Conservation (phyloP, 2,113 vertebrate species). For the Sebastes schlegelii region DNA sequence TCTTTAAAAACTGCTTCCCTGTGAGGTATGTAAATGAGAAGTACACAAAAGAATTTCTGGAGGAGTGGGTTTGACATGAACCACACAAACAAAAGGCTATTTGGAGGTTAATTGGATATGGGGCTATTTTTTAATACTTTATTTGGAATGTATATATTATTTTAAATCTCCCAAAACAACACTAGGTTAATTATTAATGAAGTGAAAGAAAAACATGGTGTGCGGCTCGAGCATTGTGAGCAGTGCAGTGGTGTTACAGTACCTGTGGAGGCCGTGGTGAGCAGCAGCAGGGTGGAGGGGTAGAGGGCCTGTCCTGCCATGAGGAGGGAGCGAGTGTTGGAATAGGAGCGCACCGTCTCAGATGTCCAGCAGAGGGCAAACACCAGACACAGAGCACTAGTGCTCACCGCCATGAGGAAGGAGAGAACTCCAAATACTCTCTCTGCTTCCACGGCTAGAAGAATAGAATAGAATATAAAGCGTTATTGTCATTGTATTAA, state of each 20-base stretch:
- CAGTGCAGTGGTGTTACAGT: not conserved
- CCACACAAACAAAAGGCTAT: slow-evolving; percentile 52
- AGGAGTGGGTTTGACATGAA: slow-evolving; percentile 44
- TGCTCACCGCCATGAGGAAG: slow-evolving; percentile 82
- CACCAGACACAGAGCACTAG: slow-evolving; percentile 79
- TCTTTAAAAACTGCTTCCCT: slow-evolving; percentile 48
- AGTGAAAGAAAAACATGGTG: not conserved
- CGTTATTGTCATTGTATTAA: too few relatives aligned
- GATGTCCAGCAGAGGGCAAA: slow-evolving; percentile 85
- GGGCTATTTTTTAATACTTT: not conserved
- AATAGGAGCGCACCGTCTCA: slow-evolving; percentile 80
- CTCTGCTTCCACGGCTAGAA: slow-evolving; percentile 77
- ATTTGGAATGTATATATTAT: not conserved
- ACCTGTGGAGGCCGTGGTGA: slow-evolving; percentile 84
- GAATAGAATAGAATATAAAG: too few relatives aligned
- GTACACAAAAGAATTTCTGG: slow-evolving; percentile 34
- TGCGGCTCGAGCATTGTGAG: not conserved
- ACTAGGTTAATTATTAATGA: not conserved
- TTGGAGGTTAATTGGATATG: slow-evolving; percentile 41
- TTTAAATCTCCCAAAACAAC: slow-evolving; percentile 6
- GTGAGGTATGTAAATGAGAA: slow-evolving; percentile 53
- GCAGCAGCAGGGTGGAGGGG: slow-evolving; percentile 83
- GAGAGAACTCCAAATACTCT: slow-evolving; percentile 81
- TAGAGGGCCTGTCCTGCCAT: slow-evolving; percentile 80
- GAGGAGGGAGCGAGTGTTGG: slow-evolving; percentile 81